Base-by-base conservation (phyloP, 2,888 invertebrate genomes). In the Eilema caniola region DNA sequence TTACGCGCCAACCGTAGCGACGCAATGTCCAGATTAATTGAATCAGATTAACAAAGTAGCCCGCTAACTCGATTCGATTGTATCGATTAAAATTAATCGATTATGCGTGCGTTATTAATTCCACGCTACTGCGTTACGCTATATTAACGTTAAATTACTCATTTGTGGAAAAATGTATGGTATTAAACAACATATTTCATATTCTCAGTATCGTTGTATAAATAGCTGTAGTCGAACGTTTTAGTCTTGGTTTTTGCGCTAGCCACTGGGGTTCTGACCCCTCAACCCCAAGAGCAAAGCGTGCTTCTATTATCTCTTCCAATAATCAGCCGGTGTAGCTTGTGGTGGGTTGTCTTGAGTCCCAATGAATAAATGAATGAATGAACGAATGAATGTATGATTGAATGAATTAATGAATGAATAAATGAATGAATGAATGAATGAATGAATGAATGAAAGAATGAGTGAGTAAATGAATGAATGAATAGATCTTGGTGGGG, bases 11-110 rank as follows among this genome's bases (percentile, higher is more conserved):
- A 75, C 79, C 75, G 74, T 73, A 76, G 70, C 78, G 81, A 81
- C 67, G 85, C 74, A 72, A 78, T 83, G 81, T 87, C 86, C 82
- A 89, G 89, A 91, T 92, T 88, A 89, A 92, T 90, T 89, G 88
- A 82, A 73, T 83, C 77, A 86, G 91, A 92, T 92, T 90, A 89
- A 86, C 85, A 76, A 86, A 84, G 83, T 85, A 84, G 84, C 83
- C 80, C 81, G 77, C 70, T 76, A 80, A 84, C 79, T 79, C 82
- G 80, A 85, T 82, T 74, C 75, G 83, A 84, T 86, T 82, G 77
- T 81, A 84, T 83, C 84, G 85, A 81, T 77, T 73, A 70, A 77
- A 80, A 79, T 78, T 77, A 79, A 80, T 81, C 79, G 83, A 78
- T 83, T 80, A 75, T 76, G 73, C 71, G 74, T 76, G 75, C 79